A percentile compares a stretch with the other conserved stretches of the same genome.
Conservation (phyloP, 2,113 vertebrate species). For the Desmodus rotundus region DNA sequence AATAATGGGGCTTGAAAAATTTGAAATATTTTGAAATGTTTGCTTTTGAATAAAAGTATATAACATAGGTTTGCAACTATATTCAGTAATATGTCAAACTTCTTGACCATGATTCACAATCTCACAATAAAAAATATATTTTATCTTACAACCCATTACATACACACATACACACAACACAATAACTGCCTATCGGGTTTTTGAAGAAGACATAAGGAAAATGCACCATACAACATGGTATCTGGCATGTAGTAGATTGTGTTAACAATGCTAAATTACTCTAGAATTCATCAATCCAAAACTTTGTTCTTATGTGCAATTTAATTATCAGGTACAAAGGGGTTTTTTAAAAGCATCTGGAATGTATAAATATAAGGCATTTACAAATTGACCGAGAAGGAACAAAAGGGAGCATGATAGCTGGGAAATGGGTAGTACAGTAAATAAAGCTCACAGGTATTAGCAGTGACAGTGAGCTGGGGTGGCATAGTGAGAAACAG, state of each 20-base stretch:
- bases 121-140: neutral
- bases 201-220: neutral
- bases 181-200: neutral
- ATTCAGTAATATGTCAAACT: neutral
- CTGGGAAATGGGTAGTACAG: neutral
- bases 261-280: neutral
- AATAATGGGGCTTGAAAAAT: neutral
- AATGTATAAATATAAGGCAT: neutral
- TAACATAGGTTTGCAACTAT: neutral
- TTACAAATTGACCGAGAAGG: neutral
- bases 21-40: neutral
- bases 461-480: neutral
- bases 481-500: neutral
- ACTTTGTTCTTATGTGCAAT: neutral
- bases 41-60: neutral
- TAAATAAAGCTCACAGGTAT: neutral
- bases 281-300: neutral
- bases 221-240: too few species aligned
- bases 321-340: neutral
- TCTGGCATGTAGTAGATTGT: neutral
- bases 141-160: neutral
- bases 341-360: neutral
- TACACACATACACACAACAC: neutral
- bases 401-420: neutral
- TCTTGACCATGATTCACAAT: neutral